These are phyloP conservation scores for Drosophila teissieri DNA, from an alignment of 1,140 invertebrate species.

Conservation along the genomic window DNA sequence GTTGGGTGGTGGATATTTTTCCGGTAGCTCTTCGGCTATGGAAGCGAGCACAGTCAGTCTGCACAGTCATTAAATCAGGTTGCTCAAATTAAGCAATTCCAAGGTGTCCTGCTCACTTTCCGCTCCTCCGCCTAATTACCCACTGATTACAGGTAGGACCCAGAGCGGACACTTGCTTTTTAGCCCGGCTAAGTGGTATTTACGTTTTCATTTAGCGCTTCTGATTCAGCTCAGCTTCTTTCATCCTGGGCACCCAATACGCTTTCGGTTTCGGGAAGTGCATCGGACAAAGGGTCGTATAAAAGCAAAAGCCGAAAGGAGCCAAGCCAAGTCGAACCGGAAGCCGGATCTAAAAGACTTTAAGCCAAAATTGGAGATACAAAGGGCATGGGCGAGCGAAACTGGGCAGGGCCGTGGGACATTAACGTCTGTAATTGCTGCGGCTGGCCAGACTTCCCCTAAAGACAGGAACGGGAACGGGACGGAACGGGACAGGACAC, in stretches of 20 bases:
- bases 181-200: constrained; percentile 78
- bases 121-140: constrained; percentile 72
- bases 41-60: not conserved
- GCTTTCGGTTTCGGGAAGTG: constrained; percentile 78
- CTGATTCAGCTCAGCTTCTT: constrained; percentile 26
- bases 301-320: constrained; percentile 49
- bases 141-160: constrained; percentile 66
- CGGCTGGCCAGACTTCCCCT: constrained; percentile 54
- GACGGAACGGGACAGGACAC: constrained; percentile 30
- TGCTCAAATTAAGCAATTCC: constrained; percentile 74
- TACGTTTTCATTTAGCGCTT: constrained; percentile 82
- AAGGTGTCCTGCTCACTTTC: constrained; percentile 59
- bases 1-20: not conserved
- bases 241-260: constrained; percentile 38
- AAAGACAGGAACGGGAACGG: constrained; percentile 55
- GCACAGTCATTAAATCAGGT: constrained; percentile 66
- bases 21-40: not conserved
- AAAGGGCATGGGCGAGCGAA: not conserved
- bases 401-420: constrained; percentile 23
- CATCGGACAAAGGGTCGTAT: constrained; percentile 49
- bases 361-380: constrained; percentile 61
- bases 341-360: constrained; percentile 63
- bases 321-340: constrained; percentile 46
- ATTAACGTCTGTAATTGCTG: constrained; percentile 78
- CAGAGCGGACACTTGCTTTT: constrained; percentile 67